Base-by-base conservation (phyloP, 2,113 vertebrate species). In the Hirundichthys speculiger region DNA sequence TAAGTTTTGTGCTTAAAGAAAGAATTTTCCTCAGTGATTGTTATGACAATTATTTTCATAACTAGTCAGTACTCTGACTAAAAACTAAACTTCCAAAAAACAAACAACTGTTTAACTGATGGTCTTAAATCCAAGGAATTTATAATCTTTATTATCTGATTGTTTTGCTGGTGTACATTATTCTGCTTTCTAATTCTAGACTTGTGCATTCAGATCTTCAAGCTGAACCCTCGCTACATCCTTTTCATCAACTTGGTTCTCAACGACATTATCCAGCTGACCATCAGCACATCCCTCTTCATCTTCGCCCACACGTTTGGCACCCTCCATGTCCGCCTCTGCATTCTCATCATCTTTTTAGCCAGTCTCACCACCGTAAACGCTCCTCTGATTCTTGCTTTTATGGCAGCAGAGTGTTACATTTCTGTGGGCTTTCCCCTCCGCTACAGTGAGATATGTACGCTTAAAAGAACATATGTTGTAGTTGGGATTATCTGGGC, bases 341-440 rank as follows among this genome's bases (percentile, higher is more conserved):
- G 90, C 15, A 64, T 71, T 7, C 2, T 90, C 11, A 1, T 91
- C 5, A 4, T 91, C n/a, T 18, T 80, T 12, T 53, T 66, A 0
- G 68, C 60, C 1, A 45, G 83, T 13, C 43, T 81, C 40, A 76
- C 84, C 22, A 88, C 77, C 3, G 47, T 50, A 2, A 91, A 88
- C 84, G 85, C 74, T 9, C 86, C 89, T 1, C 53, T 89, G 10
- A 88, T 79, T 41, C 21, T 88, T 4, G 86, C 80, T 11, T 27
- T 63, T 4, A 90, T 90, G 89, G 83, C 84, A 9, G 54, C 66
- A 4, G 87, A 89, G 69, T 83, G 89, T 41, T 88, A 83, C 56
- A 59, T 89, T 1, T 78, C 86, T 2, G 67, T 90, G 11, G 88
- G 87, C 42, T 15, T 79, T 24, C 89, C 86, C 0, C 76, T 90